Percentiles rank a stretch among this genome's conserved stretches.
Evolutionary conservation across 2,113 vertebrate genomes (phyloP).

Genomic region (Microtus pennsylvanicus): DNA sequence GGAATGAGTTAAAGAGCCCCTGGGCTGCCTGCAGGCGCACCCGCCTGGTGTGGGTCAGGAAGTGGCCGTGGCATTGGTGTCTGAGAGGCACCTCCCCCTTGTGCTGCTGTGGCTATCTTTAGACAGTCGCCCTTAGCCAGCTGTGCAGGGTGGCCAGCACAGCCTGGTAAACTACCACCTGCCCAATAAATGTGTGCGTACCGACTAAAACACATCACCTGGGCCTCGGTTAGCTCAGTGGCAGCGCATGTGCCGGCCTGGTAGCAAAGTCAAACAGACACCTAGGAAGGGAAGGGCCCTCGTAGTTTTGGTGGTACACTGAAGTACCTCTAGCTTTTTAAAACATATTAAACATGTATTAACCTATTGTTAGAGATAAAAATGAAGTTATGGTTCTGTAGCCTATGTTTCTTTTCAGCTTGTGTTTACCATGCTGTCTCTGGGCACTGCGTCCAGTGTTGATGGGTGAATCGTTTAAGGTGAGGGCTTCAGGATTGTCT

Average conservation of each 20-base stretch:
- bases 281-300: background rate
- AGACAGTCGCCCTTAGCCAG: background rate
- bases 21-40: background rate
- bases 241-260: rapidly evolving
- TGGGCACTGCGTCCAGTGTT: background rate
- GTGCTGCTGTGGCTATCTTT: background rate
- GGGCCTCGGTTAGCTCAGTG: background rate
- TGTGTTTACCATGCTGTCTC: background rate
- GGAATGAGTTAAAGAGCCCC: background rate
- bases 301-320: background rate
- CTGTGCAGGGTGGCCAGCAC: background rate
- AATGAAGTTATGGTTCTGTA: background rate
- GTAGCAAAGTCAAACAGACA: background rate
- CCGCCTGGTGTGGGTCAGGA: background rate
- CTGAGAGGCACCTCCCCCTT: background rate
- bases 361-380: conserved; percentile 19
- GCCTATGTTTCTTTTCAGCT: background rate
- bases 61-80: background rate
- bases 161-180: background rate
- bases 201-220: background rate
- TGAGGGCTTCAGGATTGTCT: background rate
- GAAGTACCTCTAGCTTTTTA: background rate
- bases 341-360: background rate
- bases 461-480: background rate
- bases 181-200: background rate